Conservation (phyloP, 2,797 vertebrate species). For the Hypotaenidia philippensis region DNA sequence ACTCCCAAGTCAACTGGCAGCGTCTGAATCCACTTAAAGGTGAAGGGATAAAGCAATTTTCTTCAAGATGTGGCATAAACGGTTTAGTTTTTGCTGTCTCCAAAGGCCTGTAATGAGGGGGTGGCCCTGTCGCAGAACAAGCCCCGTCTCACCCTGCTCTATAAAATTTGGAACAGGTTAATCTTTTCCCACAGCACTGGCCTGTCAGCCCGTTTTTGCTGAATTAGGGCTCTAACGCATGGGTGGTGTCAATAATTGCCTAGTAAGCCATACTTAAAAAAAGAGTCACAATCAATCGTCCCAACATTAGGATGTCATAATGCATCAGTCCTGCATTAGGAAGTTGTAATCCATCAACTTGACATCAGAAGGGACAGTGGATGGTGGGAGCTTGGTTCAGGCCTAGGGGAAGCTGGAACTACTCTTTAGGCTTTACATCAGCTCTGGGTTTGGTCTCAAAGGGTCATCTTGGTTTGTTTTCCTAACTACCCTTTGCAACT, state of each 20-base stretch:
- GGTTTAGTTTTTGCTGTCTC: slow-evolving; percentile 77
- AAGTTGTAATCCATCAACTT: slow-evolving; percentile 54
- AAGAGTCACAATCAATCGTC: slow-evolving; percentile 71
- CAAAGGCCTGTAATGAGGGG: slow-evolving; percentile 73
- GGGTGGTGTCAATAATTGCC: slow-evolving; percentile 62
- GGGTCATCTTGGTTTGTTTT: neutral
- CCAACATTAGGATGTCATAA: slow-evolving; percentile 68
- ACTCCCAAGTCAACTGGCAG: slow-evolving; percentile 75
- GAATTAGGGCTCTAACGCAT: slow-evolving; percentile 60
- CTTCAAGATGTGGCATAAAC: slow-evolving; percentile 75
- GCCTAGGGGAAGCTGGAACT: neutral
- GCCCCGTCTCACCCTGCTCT: slow-evolving; percentile 51
- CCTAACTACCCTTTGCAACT: neutral
- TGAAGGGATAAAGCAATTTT: slow-evolving; percentile 80
- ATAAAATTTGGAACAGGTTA: slow-evolving; percentile 63
- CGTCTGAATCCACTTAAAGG: slow-evolving; percentile 80
- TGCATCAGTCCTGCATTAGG: slow-evolving; percentile 67
- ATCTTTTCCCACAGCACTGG: slow-evolving; percentile 35
- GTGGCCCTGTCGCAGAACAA: slow-evolving; percentile 43
- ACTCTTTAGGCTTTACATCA: neutral
- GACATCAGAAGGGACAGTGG: slow-evolving; percentile 61
- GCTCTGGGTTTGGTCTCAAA: neutral
- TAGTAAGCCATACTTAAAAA: slow-evolving; percentile 69
- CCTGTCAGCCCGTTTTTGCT: slow-evolving; percentile 42
- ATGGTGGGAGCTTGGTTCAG: slow-evolving; percentile 22